Conservation (phyloP, 2,797 vertebrate species). For the Sebastes miniatus region DNA sequence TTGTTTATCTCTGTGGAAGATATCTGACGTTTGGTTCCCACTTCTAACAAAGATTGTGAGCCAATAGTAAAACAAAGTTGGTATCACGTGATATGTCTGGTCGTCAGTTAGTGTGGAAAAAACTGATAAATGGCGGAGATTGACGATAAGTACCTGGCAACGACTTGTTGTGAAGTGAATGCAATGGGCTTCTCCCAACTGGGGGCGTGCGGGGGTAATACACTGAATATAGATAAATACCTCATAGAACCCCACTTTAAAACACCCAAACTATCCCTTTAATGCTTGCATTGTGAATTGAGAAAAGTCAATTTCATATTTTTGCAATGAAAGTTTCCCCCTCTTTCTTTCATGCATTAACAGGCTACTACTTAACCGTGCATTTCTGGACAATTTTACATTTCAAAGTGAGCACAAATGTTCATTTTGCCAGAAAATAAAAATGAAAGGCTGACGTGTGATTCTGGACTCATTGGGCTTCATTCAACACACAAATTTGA, state of each 20-base stretch:
- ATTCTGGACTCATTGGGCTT: neutral
- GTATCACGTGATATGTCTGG: neutral
- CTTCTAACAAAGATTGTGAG: neutral
- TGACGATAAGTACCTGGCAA: too few species aligned
- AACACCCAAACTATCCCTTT: too few species aligned
- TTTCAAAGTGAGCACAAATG: neutral
- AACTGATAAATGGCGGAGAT: too few species aligned
- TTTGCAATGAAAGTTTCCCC: neutral
- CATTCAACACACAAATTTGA: neutral
- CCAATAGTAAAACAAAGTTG: neutral
- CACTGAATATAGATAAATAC: too few species aligned
- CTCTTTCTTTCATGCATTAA: neutral
- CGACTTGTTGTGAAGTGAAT: too few species aligned
- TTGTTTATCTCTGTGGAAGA: neutral
- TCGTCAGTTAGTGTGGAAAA: too few species aligned
- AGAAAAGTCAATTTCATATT: neutral
- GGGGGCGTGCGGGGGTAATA: too few species aligned
- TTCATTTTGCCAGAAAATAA: neutral
- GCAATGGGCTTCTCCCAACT: too few species aligned
- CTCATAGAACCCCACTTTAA: too few species aligned
- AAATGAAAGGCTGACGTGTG: neutral
- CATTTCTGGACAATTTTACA: neutral
- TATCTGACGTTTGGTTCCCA: neutral
- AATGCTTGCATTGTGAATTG: neutral
- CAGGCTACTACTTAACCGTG: too few species aligned